Conservation (phyloP, 2,113 vertebrate genomes). For the Crotalus helleri region DNA sequence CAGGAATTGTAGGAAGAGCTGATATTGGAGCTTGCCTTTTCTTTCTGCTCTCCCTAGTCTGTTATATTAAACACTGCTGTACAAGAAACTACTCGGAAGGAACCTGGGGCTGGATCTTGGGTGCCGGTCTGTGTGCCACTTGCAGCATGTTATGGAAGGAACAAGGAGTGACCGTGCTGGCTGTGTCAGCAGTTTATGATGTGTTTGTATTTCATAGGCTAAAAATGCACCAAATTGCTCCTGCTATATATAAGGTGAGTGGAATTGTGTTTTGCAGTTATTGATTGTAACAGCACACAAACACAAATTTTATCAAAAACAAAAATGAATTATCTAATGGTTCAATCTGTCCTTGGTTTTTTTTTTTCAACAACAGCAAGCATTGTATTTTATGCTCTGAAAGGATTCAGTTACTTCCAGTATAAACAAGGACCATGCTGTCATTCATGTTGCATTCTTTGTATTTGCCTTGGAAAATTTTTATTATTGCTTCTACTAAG, state of each 20-base stretch:
- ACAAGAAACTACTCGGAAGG: conserved; percentile 63
- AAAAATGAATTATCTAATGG: conserved; percentile 21
- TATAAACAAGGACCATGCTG: not conserved
- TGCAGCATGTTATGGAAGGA: conserved; percentile 99
- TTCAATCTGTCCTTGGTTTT: not conserved
- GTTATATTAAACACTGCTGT: conserved; percentile 86
- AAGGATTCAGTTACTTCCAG: not conserved
- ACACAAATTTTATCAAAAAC: conserved; percentile 26
- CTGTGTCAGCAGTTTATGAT: conserved; percentile 88
- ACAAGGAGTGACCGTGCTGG: conserved; percentile 94
- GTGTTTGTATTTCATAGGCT: conserved; percentile 88
- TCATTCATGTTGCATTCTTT: not conserved
- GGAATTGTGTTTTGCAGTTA: not conserved
- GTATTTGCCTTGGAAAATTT: not conserved
- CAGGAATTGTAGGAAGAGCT: conserved; percentile 90
- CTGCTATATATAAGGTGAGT: conserved; percentile 87
- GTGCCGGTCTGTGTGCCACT: conserved; percentile 81
- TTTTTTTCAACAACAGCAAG: not conserved
- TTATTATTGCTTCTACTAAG: not conserved
- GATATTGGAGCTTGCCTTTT: conserved; percentile 93
- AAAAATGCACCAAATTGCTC: conserved; percentile 82
- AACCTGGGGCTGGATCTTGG: conserved; percentile 82
- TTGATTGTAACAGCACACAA: not conserved
- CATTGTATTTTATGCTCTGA: not conserved
- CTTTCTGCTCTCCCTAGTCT: conserved; percentile 90